phyloP scores from a whole-genome alignment of 2,113 vertebrate species.

The Cyanoderma ruficeps region DNA sequence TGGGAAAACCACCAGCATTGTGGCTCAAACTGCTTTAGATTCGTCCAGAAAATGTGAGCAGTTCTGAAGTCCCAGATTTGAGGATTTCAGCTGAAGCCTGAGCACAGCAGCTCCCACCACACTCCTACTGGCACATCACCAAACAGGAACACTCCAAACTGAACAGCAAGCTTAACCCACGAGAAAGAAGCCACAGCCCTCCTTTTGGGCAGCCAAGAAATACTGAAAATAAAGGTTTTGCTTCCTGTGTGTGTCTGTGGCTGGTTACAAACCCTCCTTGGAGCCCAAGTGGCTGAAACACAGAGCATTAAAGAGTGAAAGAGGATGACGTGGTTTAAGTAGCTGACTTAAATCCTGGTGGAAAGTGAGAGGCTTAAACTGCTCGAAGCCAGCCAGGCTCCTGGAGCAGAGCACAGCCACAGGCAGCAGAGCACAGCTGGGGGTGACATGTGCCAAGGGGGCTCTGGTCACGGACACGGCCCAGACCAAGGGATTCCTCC shows the following conservation, averaged over 20 bases:
- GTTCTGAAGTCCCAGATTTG: background rate
- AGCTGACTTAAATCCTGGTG: background rate
- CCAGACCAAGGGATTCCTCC: background rate
- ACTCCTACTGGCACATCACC: background rate
- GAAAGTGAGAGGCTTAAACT: background rate
- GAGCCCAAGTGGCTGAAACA: background rate
- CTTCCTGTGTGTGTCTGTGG: background rate
- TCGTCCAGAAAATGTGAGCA: background rate
- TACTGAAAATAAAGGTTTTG: background rate
- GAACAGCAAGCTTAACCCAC: background rate
- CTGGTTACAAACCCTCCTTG: background rate
- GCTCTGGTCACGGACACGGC: background rate
- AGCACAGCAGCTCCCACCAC: background rate
- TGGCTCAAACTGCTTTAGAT: background rate
- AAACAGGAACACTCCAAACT: background rate
- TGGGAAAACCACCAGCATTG: background rate
- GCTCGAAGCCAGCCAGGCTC: background rate
- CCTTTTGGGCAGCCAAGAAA: background rate
- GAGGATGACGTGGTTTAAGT: background rate
- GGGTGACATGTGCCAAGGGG: rapidly evolving
- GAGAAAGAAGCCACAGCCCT: background rate
- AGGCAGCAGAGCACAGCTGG: background rate
- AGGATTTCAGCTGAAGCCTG: background rate
- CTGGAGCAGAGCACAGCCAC: background rate
- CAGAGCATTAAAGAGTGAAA: background rate